Percentiles rank a stretch among this genome's conserved stretches.
Conservation (phyloP, 1,140 invertebrate species). For the Drosophila biarmipes region DNA sequence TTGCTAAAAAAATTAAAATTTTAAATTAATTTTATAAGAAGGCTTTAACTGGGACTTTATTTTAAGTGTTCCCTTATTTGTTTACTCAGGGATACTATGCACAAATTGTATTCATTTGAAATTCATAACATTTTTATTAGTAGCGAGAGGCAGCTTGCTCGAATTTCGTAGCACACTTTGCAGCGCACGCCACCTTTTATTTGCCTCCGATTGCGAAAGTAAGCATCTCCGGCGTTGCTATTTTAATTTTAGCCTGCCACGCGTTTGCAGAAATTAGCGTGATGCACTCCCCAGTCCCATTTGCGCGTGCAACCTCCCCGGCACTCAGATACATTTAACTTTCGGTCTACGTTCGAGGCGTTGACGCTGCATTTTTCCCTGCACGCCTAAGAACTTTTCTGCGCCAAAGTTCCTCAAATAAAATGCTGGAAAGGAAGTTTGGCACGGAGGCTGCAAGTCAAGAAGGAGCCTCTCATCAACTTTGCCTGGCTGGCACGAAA, state of each 20-base stretch:
- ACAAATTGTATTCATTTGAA: slow-evolving; percentile 24
- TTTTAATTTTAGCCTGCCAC: slow-evolving; percentile 69
- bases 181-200: slow-evolving; percentile 27
- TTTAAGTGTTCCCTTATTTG: not conserved
- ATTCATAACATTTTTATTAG: slow-evolving; percentile 35
- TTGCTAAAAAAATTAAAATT: not conserved
- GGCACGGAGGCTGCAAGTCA: slow-evolving; percentile 17
- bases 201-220: slow-evolving; percentile 11
- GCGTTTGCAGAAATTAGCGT: slow-evolving; percentile 66
- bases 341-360: slow-evolving; percentile 54
- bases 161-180: slow-evolving; percentile 33
- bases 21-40: no score
- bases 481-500: slow-evolving; percentile 33
- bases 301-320: not conserved
- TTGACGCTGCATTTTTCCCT: slow-evolving; percentile 68
- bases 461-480: slow-evolving; percentile 32
- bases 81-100: not conserved
- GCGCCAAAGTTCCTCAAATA: slow-evolving; percentile 46
- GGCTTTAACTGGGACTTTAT: no score
- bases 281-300: slow-evolving; percentile 14
- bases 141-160: slow-evolving; percentile 12
- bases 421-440: slow-evolving; percentile 12
- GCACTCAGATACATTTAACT: slow-evolving; percentile 17
- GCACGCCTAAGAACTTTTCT: slow-evolving; percentile 30
- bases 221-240: slow-evolving; percentile 34